These are phyloP conservation scores for Echiichthys vipera DNA, from an alignment of 2,797 vertebrate species.

Conservation along the genomic window DNA sequence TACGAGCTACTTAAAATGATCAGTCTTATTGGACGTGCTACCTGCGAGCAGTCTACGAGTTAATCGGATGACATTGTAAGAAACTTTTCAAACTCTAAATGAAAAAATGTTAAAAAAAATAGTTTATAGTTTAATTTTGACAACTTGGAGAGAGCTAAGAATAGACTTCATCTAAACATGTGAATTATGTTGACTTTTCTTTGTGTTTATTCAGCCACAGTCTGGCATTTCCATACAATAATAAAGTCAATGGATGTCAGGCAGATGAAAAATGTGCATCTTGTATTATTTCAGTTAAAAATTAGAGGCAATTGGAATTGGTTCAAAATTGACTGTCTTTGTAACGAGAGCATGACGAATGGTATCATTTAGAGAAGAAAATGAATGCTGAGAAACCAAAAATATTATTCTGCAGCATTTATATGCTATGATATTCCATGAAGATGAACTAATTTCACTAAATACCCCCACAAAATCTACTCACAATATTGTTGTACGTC, in stretches of 20 bases:
- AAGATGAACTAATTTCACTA: conserved; percentile 80
- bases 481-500: conserved; percentile 60
- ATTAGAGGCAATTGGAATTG: conserved; percentile 83
- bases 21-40: conserved; percentile 16
- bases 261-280: conserved; percentile 80
- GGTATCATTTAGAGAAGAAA: conserved; percentile 83
- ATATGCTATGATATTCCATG: conserved; percentile 75
- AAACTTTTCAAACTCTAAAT: conserved; percentile 40
- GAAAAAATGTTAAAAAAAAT: conserved; percentile 31
- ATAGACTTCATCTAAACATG: conserved; percentile 55
- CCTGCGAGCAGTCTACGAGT: conserved; percentile 14
- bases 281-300: conserved; percentile 79
- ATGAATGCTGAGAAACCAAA: conserved; percentile 80
- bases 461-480: conserved; percentile 74
- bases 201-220: conserved; percentile 69
- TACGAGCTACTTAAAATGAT: conserved; percentile 43
- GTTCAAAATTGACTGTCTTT: conserved; percentile 83
- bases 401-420: conserved; percentile 79
- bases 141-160: conserved; percentile 42
- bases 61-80: conserved; percentile 32
- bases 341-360: conserved; percentile 86
- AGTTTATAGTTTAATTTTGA: conserved; percentile 44
- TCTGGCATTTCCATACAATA: conserved; percentile 75
- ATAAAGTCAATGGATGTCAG: conserved; percentile 78
- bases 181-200: conserved; percentile 70